Base-by-base conservation (phyloP, 1,140 invertebrate species). In the Eumaeus atala region DNA sequence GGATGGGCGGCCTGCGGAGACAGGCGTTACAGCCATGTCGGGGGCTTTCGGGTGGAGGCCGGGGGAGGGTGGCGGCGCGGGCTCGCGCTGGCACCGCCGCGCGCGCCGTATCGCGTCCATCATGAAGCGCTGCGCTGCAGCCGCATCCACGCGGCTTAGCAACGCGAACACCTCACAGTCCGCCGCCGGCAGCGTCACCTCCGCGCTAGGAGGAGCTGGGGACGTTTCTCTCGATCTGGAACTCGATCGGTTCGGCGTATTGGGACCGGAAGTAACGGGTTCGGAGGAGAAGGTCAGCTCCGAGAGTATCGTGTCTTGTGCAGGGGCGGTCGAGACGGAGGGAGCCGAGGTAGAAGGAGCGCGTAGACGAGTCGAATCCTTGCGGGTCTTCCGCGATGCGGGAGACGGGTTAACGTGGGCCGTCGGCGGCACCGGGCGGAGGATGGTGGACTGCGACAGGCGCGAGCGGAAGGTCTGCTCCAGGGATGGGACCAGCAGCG, bases 91-190 rank as follows among this genome's bases (percentile, higher is more conserved):
- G n/a, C n/a, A n/a, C 36, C 42, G 58, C 53, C 55, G 61, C 64
- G 48, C 66, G 59, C 12, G 35, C 28, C 17, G 40, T 17, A 63
- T 28, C 18, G 66, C 66, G 18, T 56, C 56, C 54, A 61, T 21
- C 70, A 77, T 73, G 62, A 61, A 76, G 37, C 65, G 61, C 50
- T 73, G 70, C 47, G 71, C 77, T 33, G 61, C 62, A 36, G 9
- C 48, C 11, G 66, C 54, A 58, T 69, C 62, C 14, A 72, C 57
- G 11, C 38, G 36, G 38, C 64, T 65, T 52, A 77, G 62, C 35
- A 58, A 28, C 34, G 53, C n/a, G 63, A 69, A 80, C 28, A 62
- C 58, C 57, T 71, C 66, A 56, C 67, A 72, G 51, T 80, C 77
- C 1, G 56, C 48, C 48, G 58, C 59, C 38, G 66, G 42, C 18